Evolutionary conservation across 2,888 invertebrate species (phyloP).

Genomic region (Chrysolina haemoptera): DNA sequence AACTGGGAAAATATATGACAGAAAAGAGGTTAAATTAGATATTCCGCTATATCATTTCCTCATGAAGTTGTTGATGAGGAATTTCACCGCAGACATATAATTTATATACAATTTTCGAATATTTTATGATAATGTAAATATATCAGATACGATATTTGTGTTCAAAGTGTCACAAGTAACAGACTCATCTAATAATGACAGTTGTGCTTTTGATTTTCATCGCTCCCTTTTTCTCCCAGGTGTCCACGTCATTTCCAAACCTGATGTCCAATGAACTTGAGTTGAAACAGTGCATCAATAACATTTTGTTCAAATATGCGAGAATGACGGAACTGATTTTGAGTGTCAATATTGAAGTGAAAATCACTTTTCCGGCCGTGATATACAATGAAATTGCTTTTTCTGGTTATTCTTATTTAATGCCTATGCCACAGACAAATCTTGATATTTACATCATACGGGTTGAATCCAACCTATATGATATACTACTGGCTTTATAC

Average conservation of each 20-base stretch:
- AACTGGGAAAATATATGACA: too few relatives aligned
- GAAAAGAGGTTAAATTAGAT: not conserved
- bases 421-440: not conserved
- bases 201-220: not conserved
- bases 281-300: not conserved
- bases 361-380: not conserved
- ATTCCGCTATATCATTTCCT: not conserved
- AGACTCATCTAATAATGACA: not conserved
- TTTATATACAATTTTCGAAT: not conserved
- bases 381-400: not conserved
- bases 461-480: not conserved
- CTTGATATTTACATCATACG: constrained; percentile 3
- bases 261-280: not conserved
- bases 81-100: not conserved
- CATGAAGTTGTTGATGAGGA: not conserved
- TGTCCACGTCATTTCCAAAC: not conserved
- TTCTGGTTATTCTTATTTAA: too few relatives aligned
- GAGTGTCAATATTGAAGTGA: not conserved
- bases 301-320: not conserved
- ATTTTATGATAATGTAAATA: not conserved
- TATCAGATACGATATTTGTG: not conserved
- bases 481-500: not conserved
- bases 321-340: not conserved
- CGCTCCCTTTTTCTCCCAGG: not conserved
- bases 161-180: not conserved